Evolutionary conservation across 2,888 invertebrate species (phyloP), one percentile per base, ranked within the genome.

Genomic region (Suillia variegata): DNA sequence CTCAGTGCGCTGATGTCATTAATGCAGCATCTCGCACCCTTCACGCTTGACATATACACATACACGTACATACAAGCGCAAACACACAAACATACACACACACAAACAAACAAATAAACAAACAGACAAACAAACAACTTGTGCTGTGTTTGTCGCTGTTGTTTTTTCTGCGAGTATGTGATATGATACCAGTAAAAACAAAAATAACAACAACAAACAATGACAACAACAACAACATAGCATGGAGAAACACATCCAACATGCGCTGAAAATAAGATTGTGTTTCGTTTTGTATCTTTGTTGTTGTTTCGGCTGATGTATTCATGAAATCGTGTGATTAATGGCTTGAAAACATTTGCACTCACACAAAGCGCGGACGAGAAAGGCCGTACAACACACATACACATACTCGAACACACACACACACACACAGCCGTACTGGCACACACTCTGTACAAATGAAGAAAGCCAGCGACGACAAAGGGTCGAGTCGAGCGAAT

Each of bases 281-380:
- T 71, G 74, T 71, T 69, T 70, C 70, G 71, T 75, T 75, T 72
- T 74, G 75, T 71, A 48, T 58, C 54, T 53, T 58, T 31, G 56
- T 56, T 15, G 22, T 10, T 50, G 58, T 45, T 57, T 54, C n/a
- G 54, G 70, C 67, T 76, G 77, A 80, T 79, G 78, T 79, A 79
- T 79, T 79, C 78, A 77, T 78, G 79, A 77, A 80, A 80, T 78
- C 79, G 78, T 77, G 78, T 80, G 80, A 80, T 80, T 80, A 80
- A 80, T 80, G 80, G 79, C 77, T 79, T 73, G 78, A 79, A 77
- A 76, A 78, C 77, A 78, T 79, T 78, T 79, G 74, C 76, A 79
- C n/a, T n/a, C 77, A 76, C 74, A 70, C 75, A 71, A 67, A 66
- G 67, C 70, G 62, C 45, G 56, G 50, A 15, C 26, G 51, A n/a